Conservation (phyloP, 2,113 vertebrate genomes). For the Podarcis muralis region DNA sequence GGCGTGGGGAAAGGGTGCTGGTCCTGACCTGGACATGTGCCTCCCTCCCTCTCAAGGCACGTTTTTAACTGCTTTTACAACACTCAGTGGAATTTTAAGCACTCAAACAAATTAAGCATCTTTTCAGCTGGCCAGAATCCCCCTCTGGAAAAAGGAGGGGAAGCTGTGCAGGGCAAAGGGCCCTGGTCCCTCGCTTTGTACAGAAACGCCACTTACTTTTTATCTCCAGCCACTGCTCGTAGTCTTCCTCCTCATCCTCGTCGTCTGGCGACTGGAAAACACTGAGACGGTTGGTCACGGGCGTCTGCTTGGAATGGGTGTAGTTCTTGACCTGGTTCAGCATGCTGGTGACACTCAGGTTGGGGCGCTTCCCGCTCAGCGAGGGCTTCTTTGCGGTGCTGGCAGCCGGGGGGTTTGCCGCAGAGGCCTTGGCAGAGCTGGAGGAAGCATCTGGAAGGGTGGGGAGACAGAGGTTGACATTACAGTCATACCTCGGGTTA, state of each 20-base stretch:
- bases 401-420: slow-evolving; percentile 56
- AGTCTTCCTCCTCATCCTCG: slow-evolving; percentile 84
- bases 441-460: slow-evolving; percentile 66
- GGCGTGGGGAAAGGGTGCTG: too few species aligned
- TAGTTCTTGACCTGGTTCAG: slow-evolving; percentile 87
- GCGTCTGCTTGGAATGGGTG: slow-evolving; percentile 83
- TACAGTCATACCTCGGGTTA: too few species aligned
- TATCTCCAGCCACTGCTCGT: slow-evolving; percentile 86
- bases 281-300: slow-evolving; percentile 82
- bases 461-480: background rate
- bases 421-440: slow-evolving; percentile 52
- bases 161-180: background rate
- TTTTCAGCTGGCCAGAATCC: too few species aligned
- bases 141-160: background rate
- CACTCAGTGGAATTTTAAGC: too few species aligned
- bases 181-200: background rate
- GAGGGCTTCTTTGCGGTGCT: slow-evolving; percentile 75
- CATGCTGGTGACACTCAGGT: slow-evolving; percentile 84
- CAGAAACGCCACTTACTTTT: slow-evolving; percentile 72
- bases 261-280: slow-evolving; percentile 92
- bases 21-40: too few species aligned
- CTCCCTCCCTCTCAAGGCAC: too few species aligned
- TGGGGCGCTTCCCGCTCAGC: slow-evolving; percentile 83
- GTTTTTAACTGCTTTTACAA: too few species aligned
- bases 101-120: too few species aligned